Evolutionary conservation across 1,140 invertebrate species (phyloP).

Genomic region (Harlomillsia oculata): DNA sequence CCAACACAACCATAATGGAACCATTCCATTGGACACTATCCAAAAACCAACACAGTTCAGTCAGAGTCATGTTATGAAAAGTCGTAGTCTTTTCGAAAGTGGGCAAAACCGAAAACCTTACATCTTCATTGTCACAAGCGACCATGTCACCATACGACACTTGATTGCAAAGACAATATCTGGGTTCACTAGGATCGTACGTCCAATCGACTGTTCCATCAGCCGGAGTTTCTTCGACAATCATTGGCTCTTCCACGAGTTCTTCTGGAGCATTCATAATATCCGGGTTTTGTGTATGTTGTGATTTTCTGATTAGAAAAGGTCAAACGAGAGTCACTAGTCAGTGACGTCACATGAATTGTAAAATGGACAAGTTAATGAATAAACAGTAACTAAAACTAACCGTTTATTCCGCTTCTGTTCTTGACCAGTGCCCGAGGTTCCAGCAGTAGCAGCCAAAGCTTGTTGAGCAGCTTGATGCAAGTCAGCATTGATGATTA

Average conservation of each 20-base stretch:
- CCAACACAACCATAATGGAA: slow-evolving; percentile 34
- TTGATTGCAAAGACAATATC: slow-evolving; percentile 96
- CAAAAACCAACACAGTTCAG: neutral
- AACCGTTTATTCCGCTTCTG: slow-evolving; percentile 36
- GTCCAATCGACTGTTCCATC: no score
- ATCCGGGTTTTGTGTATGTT: slow-evolving; percentile 31
- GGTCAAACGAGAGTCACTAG: no score
- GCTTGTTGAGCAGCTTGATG: slow-evolving; percentile 58
- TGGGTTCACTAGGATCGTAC: slow-evolving; percentile 83
- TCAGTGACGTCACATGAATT: no score
- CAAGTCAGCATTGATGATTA: slow-evolving; percentile 47
- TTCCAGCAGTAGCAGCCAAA: slow-evolving; percentile 50
- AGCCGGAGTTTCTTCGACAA: slow-evolving; percentile 40
- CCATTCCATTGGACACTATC: slow-evolving; percentile 34
- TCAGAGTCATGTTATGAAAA: neutral
- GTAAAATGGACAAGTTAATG: neutral
- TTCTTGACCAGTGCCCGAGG: slow-evolving; percentile 13
- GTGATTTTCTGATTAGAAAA: slow-evolving; percentile 26
- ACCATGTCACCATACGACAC: slow-evolving; percentile 99
- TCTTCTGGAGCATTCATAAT: slow-evolving; percentile 27
- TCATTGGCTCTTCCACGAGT: slow-evolving; percentile 41
- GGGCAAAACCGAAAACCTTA: no score
- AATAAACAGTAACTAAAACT: neutral
- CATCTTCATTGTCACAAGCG: slow-evolving; percentile 93
- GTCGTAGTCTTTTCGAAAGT: no score